These are phyloP conservation scores for Papilio gigon DNA, from an alignment of 2,888 invertebrate species.

Conservation along the genomic window DNA sequence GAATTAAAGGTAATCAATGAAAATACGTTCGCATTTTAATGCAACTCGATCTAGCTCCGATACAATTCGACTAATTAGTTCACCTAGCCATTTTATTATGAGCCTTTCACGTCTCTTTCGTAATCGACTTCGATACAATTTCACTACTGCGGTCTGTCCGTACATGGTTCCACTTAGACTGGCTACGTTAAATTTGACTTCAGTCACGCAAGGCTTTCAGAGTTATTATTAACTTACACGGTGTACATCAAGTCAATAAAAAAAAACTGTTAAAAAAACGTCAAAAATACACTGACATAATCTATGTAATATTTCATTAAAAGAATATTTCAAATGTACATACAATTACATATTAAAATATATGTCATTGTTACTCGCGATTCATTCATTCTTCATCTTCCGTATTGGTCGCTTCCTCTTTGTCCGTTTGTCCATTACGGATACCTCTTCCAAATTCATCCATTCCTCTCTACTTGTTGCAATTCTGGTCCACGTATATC, in stretches of 20 bases:
- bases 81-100: constrained; percentile 14
- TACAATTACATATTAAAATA: no score
- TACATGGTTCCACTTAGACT: constrained; percentile 19
- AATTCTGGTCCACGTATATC: no score
- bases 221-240: constrained; percentile 36
- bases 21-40: constrained; percentile 11
- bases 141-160: constrained; percentile 8
- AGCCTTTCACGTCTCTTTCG: constrained; percentile 26
- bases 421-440: no score
- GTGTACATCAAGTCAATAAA: constrained; percentile 3
- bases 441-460: no score
- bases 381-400: no score
- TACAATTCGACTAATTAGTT: constrained; percentile 36
- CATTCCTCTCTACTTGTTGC: no score
- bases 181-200: constrained; percentile 24
- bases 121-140: constrained; percentile 15
- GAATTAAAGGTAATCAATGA: background rate
- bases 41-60: constrained; percentile 26
- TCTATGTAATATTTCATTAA: no score
- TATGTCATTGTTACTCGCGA: no score
- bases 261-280: background rate
- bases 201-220: constrained; percentile 37
- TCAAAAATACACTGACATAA: background rate
- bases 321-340: no score
- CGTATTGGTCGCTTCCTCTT: no score